phyloP scores from a whole-genome alignment of 37 sponge, comb jelly and placozoan genomes.

The Chondrilla cf. caribensis region DNA sequence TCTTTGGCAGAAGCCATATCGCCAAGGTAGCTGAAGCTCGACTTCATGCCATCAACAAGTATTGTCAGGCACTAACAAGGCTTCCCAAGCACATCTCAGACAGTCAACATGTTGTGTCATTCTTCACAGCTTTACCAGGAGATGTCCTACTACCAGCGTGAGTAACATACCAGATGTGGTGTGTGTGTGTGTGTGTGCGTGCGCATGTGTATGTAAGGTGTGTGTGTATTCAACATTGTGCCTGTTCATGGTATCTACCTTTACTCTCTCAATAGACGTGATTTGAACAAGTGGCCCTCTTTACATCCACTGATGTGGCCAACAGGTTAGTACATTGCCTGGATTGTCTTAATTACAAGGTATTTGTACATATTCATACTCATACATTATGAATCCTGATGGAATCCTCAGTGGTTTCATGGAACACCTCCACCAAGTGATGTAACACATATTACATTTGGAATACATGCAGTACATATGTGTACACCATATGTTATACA shows the following conservation, averaged over 20 bases:
- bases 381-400: background rate
- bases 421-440: too few species aligned
- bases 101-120: conserved; percentile 56
- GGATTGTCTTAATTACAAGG: too few species aligned
- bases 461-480: too few species aligned
- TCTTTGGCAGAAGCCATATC: conserved; percentile 77
- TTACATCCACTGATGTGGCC: conserved; percentile 60
- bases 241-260: too few species aligned
- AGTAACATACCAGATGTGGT: background rate
- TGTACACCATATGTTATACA: too few species aligned
- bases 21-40: conserved; percentile 79
- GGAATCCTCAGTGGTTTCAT: too few species aligned
- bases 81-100: conserved; percentile 51
- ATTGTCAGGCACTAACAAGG: conserved; percentile 67
- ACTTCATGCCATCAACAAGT: conserved; percentile 63
- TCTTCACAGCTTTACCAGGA: conserved; percentile 56
- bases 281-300: conserved; percentile 45
- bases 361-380: background rate
- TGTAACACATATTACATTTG: too few species aligned
- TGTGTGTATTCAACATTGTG: too few species aligned
- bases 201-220: background rate
- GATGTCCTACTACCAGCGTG: conserved; percentile 65
- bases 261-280: conserved; percentile 30
- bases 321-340: conserved; percentile 24
- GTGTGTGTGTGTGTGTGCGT: background rate